Evolutionary conservation across 2,113 vertebrate species (phyloP), one percentile per base, ranked within the genome.

Genomic region (Calcarius ornatus): DNA sequence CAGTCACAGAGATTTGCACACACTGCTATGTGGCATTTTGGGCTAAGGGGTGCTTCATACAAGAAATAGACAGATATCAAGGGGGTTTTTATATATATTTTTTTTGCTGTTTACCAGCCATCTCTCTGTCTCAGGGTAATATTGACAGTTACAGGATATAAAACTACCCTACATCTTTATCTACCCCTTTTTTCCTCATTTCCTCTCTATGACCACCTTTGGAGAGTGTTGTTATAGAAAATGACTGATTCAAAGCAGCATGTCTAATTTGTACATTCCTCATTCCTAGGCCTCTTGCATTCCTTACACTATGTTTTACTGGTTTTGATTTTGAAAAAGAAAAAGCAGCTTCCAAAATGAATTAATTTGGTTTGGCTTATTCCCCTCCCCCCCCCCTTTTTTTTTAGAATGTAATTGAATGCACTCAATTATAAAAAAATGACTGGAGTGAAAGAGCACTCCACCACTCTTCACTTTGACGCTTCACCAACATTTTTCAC

Each of bases 381-480:
- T 20, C 4, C 2, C 5, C 5, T n/a, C n/a, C 2, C 15, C 31
- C 11, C 3, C 10, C 53, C 11, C 4, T 5, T 10, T 11, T 42
- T 28, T 21, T 51, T 25, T 22, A 9, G n/a, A 71, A 48, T 68
- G 11, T 33, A 76, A 37, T 47, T 51, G 5, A 51, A 53, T 56
- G 25, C 17, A 51, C 15, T 71, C 17, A 64, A 53, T 81, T 68
- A 22, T 37, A 6, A 63, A 35, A 37, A 25, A 73, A 56, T 43
- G 2, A 22, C 11, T 22, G 59, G 30, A 40, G 35, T 51, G 30
- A 63, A 63, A 40, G 45, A 45, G 18, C 13, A 21, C 13, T 16
- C 59, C 37, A 63, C 11, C 37, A 63, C 37, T 63, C 59, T 63
- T 42, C 30, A 51, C 37, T 51, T n/a, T 78, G 37, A 31, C 22